Percentiles rank a stretch among this genome's conserved stretches.
Evolutionary conservation across 2,113 vertebrate species (phyloP).

Genomic region (Clarias magur): DNA sequence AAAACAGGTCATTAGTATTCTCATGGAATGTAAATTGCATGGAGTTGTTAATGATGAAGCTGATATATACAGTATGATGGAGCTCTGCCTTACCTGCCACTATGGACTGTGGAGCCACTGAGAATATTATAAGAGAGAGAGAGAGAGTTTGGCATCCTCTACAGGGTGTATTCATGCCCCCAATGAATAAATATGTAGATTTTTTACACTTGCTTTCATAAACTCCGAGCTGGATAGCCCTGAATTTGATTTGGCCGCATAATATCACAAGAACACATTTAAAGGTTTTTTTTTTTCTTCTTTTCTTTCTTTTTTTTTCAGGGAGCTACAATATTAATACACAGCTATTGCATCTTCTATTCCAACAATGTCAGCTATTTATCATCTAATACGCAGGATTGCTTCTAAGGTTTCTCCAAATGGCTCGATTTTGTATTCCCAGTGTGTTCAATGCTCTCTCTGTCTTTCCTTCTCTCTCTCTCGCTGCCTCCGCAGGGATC

Average conservation of each 20-base stretch:
- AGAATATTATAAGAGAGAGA: background rate
- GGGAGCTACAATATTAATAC: slow-evolving; percentile 32
- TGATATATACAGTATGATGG: background rate
- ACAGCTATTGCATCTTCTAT: slow-evolving; percentile 27
- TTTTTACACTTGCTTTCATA: slow-evolving; percentile 27
- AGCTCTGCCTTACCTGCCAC: background rate
- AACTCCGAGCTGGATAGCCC: background rate
- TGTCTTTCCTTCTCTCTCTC: slow-evolving; percentile 19
- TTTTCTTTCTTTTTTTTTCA: too few relatives aligned
- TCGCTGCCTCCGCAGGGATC: slow-evolving; percentile 66
- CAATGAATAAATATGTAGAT: slow-evolving; percentile 20
- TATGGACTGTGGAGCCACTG: background rate
- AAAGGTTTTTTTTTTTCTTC: background rate
- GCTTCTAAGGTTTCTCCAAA: slow-evolving; percentile 27
- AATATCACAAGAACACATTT: slow-evolving; percentile 25
- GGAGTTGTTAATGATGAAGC: background rate
- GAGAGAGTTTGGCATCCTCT: background rate
- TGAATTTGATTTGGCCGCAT: slow-evolving; percentile 25
- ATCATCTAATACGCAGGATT: slow-evolving; percentile 39
- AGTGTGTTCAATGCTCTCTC: slow-evolving; percentile 1
- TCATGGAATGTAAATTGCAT: background rate
- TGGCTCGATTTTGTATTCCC: slow-evolving; percentile 12
- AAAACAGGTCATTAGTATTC: background rate
- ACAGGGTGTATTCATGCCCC: slow-evolving; percentile 9
- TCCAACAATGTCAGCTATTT: slow-evolving; percentile 38